phyloP scores from a whole-genome alignment of 2,888 invertebrate species.

The Xestia xanthographa region DNA sequence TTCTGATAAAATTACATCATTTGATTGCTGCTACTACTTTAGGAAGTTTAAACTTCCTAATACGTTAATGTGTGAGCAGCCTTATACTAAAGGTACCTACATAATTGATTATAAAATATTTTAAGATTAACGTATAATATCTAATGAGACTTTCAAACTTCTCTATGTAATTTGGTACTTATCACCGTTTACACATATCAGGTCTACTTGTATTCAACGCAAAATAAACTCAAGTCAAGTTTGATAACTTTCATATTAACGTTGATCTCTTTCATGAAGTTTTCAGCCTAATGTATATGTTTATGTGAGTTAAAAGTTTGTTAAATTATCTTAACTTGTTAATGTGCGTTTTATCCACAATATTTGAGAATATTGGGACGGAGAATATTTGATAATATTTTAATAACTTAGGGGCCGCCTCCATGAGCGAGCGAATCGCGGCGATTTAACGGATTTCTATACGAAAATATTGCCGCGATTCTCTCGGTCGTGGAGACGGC shows the following conservation, averaged over 20 bases:
- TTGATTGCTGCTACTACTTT: no score
- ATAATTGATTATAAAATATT: constrained; percentile 11
- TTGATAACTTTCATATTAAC: constrained; percentile 46
- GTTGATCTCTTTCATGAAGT: constrained; percentile 39
- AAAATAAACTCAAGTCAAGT: constrained; percentile 44
- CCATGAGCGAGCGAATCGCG: no score
- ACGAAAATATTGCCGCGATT: no score
- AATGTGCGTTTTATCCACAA: constrained; percentile 1
- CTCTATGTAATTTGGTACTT: constrained; percentile 25
- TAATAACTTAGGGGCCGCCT: no score
- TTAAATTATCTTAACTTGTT: constrained; percentile 8
- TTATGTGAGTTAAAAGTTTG: constrained; percentile 20
- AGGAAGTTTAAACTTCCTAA: neutral
- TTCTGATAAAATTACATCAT: neutral
- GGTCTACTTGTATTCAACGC: constrained; percentile 22
- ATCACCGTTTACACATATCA: constrained; percentile 25
- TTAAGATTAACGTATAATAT: constrained; percentile 4
- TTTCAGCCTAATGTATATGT: constrained; percentile 40
- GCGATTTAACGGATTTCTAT: no score
- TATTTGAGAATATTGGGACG: neutral
- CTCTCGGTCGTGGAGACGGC: no score
- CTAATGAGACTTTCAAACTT: constrained; percentile 31
- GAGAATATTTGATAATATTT: neutral
- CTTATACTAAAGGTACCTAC: neutral
- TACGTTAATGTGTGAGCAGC: neutral